Conservation (phyloP, 2,113 vertebrate species). For the Oophaga pumilio region DNA sequence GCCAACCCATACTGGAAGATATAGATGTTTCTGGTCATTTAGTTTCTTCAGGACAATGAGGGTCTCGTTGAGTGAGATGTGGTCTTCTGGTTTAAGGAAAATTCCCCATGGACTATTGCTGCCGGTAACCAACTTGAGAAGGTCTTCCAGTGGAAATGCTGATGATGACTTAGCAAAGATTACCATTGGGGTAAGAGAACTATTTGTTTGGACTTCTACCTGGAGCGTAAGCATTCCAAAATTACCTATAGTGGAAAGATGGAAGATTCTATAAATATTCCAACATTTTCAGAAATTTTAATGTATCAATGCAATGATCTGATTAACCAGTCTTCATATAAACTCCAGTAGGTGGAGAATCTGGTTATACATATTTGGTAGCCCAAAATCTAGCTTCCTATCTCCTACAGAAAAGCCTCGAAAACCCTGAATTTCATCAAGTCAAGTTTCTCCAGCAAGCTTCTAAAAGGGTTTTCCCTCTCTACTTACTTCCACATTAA, state of each 20-base stretch:
- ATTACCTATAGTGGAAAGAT: slow-evolving; percentile 63
- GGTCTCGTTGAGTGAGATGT: slow-evolving; percentile 65
- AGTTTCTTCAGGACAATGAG: slow-evolving; percentile 66
- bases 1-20: slow-evolving; percentile 76
- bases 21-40: slow-evolving; percentile 65
- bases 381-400: too few species aligned
- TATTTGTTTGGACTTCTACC: slow-evolving; percentile 58
- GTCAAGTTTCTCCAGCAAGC: too few species aligned
- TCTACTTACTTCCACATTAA: too few species aligned
- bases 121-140: slow-evolving; percentile 64
- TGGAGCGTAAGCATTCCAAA: slow-evolving; percentile 76
- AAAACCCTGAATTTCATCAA: too few species aligned
- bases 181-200: slow-evolving; percentile 61
- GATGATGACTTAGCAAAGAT: slow-evolving; percentile 34
- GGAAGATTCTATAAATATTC: background rate
- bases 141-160: slow-evolving; percentile 62
- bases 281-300: background rate
- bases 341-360: background rate
- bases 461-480: too few species aligned
- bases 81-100: slow-evolving; percentile 68
- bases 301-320: background rate
- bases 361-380: too few species aligned
- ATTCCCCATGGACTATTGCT: slow-evolving; percentile 68
- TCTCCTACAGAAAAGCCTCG: too few species aligned
- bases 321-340: background rate